A percentile compares a stretch with the other conserved stretches of the same genome.
Evolutionary conservation across 2,888 invertebrate genomes (phyloP).

Genomic region (Calameuta idolon): DNA sequence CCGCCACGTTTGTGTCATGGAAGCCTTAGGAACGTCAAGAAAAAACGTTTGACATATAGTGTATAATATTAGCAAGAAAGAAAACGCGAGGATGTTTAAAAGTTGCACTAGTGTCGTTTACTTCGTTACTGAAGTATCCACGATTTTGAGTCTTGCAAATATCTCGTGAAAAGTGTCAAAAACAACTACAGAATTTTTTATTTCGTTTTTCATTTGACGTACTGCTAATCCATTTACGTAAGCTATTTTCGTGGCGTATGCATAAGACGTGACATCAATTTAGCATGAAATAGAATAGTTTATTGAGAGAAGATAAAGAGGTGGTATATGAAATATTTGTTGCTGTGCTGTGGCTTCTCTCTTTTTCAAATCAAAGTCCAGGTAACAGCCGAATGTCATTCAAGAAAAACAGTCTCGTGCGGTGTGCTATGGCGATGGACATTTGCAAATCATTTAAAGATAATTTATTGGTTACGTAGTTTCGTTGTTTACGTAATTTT

Average conservation of each 20-base stretch:
- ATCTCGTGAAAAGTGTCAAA: neutral
- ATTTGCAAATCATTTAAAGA: neutral
- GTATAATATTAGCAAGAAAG: neutral
- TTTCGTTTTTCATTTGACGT: neutral
- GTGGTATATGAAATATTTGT: neutral
- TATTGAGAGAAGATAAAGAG: neutral
- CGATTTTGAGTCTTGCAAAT: neutral
- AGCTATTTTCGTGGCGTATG: neutral
- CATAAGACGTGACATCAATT: neutral
- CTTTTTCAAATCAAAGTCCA: neutral
- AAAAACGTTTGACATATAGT: neutral
- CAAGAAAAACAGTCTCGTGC: neutral
- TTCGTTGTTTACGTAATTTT: conserved; percentile 11
- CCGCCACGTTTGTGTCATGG: conserved; percentile 15
- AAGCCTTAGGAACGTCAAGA: conserved; percentile 18
- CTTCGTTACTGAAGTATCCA: neutral
- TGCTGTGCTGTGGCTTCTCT: neutral
- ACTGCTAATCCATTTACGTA: neutral
- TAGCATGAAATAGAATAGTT: neutral
- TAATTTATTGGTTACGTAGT: neutral
- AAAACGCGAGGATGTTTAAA: neutral
- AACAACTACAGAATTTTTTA: neutral
- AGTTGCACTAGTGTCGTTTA: neutral
- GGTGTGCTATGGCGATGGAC: neutral
- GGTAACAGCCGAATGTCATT: neutral